A percentile compares a stretch with the other conserved stretches of the same genome.
Evolutionary conservation across 2,888 invertebrate species (phyloP).

Genomic region (Volucella inanis): DNA sequence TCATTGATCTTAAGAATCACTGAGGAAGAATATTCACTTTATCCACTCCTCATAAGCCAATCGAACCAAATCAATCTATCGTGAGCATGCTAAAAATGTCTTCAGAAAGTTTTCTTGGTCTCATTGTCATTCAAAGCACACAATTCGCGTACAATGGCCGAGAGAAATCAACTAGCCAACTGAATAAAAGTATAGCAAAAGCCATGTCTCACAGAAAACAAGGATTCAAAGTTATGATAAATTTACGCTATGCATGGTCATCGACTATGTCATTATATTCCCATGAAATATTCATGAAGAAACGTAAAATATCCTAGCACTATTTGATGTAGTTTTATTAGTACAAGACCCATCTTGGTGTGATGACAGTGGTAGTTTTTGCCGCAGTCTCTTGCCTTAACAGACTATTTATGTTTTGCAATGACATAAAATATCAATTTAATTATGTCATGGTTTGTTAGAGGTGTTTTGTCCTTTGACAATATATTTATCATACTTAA

Average conservation of each 20-base stretch:
- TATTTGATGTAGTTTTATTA: background rate
- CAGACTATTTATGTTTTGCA: slow-evolving; percentile 56
- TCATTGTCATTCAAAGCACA: slow-evolving; percentile 69
- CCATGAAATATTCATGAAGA: slow-evolving; percentile 73
- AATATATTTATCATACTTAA: slow-evolving; percentile 45
- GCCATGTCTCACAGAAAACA: slow-evolving; percentile 22
- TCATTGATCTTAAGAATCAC: slow-evolving; percentile 10
- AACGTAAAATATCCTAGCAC: slow-evolving; percentile 45
- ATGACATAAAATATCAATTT: slow-evolving; percentile 61
- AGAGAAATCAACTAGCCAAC: slow-evolving; percentile 14
- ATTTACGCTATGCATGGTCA: slow-evolving; percentile 71
- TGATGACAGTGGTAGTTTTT: slow-evolving; percentile 13
- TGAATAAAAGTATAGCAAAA: slow-evolving; percentile 9
- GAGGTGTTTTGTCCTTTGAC: slow-evolving; percentile 32
- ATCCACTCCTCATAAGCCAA: slow-evolving; percentile 43
- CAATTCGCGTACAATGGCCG: slow-evolving; percentile 20
- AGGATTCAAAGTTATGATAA: slow-evolving; percentile 67
- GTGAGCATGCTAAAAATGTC: slow-evolving; percentile 58
- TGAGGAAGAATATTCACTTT: slow-evolving; percentile 42
- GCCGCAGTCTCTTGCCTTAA: background rate
- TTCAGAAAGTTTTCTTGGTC: slow-evolving; percentile 44
- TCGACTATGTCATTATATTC: slow-evolving; percentile 71
- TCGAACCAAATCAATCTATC: slow-evolving; percentile 66
- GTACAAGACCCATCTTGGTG: slow-evolving; percentile 3
- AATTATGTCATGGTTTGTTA: slow-evolving; percentile 61